Base-by-base conservation (phyloP, 2,888 invertebrate species). In the Dolichopus griseipennis region DNA sequence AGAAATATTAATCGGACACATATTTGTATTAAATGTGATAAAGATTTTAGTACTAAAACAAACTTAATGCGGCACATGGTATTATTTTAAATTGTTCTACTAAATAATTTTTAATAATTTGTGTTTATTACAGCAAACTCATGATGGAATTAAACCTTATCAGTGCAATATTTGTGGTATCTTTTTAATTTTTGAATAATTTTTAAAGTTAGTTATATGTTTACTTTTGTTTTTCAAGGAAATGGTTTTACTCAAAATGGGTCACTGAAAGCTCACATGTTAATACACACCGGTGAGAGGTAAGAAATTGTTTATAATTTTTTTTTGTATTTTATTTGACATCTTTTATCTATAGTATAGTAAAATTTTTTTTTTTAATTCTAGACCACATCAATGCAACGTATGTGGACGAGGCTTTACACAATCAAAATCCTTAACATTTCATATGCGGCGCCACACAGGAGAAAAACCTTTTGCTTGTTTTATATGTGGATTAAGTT, bases 381-480 rank as follows among this genome's bases (percentile, higher is more conserved):
- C 1, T n/a, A 52, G 76, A 27, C 79, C 79, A 3, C 76, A 75
- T 67, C 73, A 76, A 2, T 79, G 79, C 63, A 70, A 74, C 3
- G 72, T 76, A 9, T 79, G 79, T 43, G 71, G 74, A 21, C 71
- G 77, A 5, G 77, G 77, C 0, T 79, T 79, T 68, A 77, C 78
- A 0, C 79, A 79, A 70, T 75, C 75, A 34, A 79, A 79, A 71
- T 78, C 77, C 27, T 70, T 79, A 6, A 74, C 75, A 20, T 78
- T 77, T 65, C 79, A 79, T 66, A 75, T 76, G 74, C 74, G 79
- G 3, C 73, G 77, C 5, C 78, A 78, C 67, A 78, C 77, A 0
- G 77, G 78, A 0, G 78, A 78, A 66, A 79, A 79, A 67, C 79
- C 79, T 0, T 78, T 76, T 71, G 71, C 74, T 0, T 79, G 79